phyloP scores from a whole-genome alignment of 2,888 invertebrate species.

The Sesia apiformis region DNA sequence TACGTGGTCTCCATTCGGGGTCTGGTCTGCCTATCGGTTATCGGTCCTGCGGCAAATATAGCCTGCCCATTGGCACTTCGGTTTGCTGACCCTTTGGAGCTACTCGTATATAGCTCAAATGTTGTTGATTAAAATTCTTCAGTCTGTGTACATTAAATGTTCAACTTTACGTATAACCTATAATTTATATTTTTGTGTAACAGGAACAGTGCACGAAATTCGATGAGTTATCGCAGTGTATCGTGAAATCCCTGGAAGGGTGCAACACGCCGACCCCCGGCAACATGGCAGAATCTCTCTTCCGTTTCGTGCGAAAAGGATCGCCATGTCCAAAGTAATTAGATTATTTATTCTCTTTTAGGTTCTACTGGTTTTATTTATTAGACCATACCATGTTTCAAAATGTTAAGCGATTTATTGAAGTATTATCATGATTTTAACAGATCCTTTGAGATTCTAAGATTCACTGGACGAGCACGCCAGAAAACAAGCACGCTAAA shows the following conservation, averaged over 20 bases:
- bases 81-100: too few species aligned
- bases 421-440: background rate
- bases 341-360: background rate
- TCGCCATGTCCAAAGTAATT: slow-evolving; percentile 69
- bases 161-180: too few species aligned
- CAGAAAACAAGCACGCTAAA: too few species aligned
- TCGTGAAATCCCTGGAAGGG: slow-evolving; percentile 76
- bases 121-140: too few species aligned
- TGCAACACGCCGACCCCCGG: slow-evolving; percentile 85
- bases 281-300: slow-evolving; percentile 85
- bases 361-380: background rate
- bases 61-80: too few species aligned
- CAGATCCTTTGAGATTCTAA: too few species aligned
- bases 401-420: background rate
- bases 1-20: too few species aligned
- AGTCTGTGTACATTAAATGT: too few species aligned
- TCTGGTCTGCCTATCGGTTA: too few species aligned
- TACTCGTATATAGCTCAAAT: too few species aligned
- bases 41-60: too few species aligned
- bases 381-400: background rate
- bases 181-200: slow-evolving; percentile 1
- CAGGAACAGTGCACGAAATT: slow-evolving; percentile 70
- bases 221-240: slow-evolving; percentile 70
- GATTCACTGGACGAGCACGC: too few species aligned
- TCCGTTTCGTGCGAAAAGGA: slow-evolving; percentile 80